Base-by-base conservation (phyloP, 1,140 invertebrate species). In the Bombyx mori region DNA sequence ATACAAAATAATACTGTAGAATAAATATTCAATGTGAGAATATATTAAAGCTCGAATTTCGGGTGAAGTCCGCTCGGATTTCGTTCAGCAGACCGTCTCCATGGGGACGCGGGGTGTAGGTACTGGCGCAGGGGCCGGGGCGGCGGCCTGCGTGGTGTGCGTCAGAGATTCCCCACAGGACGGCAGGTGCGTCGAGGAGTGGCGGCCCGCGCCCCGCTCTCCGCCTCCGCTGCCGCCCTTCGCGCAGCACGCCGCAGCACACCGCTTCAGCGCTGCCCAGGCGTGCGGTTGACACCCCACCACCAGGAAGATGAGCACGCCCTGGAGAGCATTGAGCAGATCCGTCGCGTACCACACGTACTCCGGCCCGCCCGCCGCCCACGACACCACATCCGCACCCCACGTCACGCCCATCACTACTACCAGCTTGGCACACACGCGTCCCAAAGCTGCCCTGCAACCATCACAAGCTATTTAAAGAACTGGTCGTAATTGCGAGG, bases 281-380 rank as follows among this genome's bases (percentile, higher is more conserved):
- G 90, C 92, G 87, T 94, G 93, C n/a, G 94, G 94, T 88, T 96
- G 95, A 80, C 94, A 95, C 42, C 94, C 94, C 52, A 96, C 94
- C 47, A 96, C 95, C 62, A 94, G 91, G 79, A 97, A 97, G 56
- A 97, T 96, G 73, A 96, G 92, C n/a, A 96, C 91, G 47, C 95
- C 95, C 81, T 97, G 95, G 42, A 96, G 89, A 52, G 93, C 92
- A 82, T 96, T 97, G 73, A 96, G 90, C 61, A 96, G 73, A 79
- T 96, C 94, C 7, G 93, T 94, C 50, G 93, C 81, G 76, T 94
- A 94, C 94, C 94, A 95, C 57, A 93, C 80, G 73, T 92, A 93
- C 62, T 92, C 88, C 0, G 94, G 94, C 0, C 94, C 94, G 54
- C 94, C 94, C 43, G 93, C 91, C 56, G 82, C 85, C 89, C 89